Evolutionary conservation across 2,797 vertebrate species (phyloP).

Genomic region (Anguilla pacifica): DNA sequence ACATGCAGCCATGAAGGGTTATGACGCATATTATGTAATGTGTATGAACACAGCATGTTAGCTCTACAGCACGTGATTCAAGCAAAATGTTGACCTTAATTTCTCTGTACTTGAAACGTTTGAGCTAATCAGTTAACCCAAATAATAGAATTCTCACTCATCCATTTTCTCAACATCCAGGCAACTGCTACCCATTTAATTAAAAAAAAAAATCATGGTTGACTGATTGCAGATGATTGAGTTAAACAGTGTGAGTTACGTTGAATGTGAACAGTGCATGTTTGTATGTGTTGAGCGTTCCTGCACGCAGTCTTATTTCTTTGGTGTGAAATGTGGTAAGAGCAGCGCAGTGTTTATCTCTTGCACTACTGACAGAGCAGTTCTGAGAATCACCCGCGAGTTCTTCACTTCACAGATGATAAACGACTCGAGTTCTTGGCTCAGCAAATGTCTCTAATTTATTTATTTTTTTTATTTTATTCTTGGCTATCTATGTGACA

Average conservation of each 20-base stretch:
- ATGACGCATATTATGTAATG: no score
- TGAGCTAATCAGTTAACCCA: slow-evolving; percentile 39
- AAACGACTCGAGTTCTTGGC: slow-evolving; percentile 9
- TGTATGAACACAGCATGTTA: not conserved
- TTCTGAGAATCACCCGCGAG: not conserved
- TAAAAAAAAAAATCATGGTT: not conserved
- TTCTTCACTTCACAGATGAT: not conserved
- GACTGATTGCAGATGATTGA: slow-evolving; percentile 31
- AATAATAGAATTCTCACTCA: slow-evolving; percentile 39
- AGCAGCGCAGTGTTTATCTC: not conserved
- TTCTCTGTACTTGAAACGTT: slow-evolving; percentile 35
- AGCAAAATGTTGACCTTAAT: no score
- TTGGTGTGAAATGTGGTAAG: not conserved
- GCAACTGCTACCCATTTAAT: slow-evolving; percentile 3
- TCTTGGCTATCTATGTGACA: slow-evolving; percentile 31
- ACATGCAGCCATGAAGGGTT: no score
- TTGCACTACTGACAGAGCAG: not conserved
- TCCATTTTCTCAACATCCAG: slow-evolving; percentile 44
- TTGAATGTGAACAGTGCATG: not conserved
- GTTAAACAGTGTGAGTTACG: not conserved
- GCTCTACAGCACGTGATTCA: no score
- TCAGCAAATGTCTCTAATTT: not conserved
- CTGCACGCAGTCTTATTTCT: not conserved
- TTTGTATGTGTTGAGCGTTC: not conserved
- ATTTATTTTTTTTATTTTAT: not conserved